phyloP scores from a whole-genome alignment of 2,797 vertebrate genomes.

The Crypturellus tataupa region DNA sequence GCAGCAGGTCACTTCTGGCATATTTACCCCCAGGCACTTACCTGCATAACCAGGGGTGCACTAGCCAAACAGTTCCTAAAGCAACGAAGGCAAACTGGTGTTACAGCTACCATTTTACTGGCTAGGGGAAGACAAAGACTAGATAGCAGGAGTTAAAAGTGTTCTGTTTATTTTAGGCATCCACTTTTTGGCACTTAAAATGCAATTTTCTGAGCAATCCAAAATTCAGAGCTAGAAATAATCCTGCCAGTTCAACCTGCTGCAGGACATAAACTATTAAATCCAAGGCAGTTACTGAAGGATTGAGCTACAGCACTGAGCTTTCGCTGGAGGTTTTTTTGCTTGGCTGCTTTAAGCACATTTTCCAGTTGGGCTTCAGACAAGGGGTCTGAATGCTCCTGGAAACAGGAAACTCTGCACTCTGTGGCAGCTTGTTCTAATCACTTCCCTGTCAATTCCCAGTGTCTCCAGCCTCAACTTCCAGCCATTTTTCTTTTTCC shows the following conservation, averaged over 20 bases:
- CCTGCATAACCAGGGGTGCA: neutral
- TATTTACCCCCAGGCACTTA: neutral
- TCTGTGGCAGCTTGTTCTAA: neutral
- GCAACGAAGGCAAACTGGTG: rapidly evolving
- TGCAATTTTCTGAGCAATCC: neutral
- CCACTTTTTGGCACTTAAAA: neutral
- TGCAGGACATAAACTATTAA: neutral
- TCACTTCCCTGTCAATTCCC: slow-evolving; percentile 5
- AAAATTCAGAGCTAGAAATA: neutral
- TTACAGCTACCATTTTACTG: neutral
- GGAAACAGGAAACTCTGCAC: neutral
- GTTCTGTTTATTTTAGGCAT: neutral
- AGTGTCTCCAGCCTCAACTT: neutral
- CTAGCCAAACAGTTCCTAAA: neutral
- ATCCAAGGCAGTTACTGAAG: neutral
- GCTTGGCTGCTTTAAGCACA: neutral
- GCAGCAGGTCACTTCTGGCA: neutral
- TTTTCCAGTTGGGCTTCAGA: neutral
- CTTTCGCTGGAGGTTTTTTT: neutral
- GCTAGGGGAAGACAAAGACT: neutral
- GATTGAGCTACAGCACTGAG: neutral
- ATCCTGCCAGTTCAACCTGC: neutral
- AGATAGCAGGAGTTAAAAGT: rapidly evolving
- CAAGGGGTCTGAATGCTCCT: neutral
- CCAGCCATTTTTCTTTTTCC: neutral